These are phyloP conservation scores for Ichneumoninae sp. DNA, from an alignment of 2,888 invertebrate species.

Conservation along the genomic window DNA sequence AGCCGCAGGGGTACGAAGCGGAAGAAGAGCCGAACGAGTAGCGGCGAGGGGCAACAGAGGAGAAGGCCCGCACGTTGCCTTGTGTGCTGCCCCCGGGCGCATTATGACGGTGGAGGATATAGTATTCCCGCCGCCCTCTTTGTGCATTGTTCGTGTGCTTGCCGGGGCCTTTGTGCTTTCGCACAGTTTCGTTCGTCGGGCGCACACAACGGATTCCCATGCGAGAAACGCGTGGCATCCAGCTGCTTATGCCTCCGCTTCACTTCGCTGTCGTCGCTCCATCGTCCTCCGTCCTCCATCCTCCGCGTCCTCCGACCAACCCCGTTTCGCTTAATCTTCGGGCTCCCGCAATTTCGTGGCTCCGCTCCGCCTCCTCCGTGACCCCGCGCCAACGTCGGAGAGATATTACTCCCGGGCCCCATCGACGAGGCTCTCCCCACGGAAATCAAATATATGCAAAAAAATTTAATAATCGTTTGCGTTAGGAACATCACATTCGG, in stretches of 20 bases:
- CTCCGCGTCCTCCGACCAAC: background rate
- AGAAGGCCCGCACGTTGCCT: conserved; percentile 70
- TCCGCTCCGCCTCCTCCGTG: conserved; percentile 8
- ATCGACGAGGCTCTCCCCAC: background rate
- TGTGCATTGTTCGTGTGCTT: conserved; percentile 80
- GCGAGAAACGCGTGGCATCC: conserved; percentile 52
- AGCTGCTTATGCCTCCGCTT: conserved; percentile 45
- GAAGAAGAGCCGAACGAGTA: conserved; percentile 53
- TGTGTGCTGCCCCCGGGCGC: conserved; percentile 70
- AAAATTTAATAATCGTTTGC: background rate
- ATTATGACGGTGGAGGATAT: conserved; percentile 75
- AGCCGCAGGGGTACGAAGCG: conserved; percentile 35
- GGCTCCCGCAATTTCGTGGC: conserved; percentile 13
- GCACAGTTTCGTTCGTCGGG: conserved; percentile 70
- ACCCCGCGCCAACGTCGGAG: conserved; percentile 2
- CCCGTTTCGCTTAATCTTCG: conserved; percentile 25
- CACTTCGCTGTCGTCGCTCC: conserved; percentile 6
- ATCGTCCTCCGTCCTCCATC: background rate
- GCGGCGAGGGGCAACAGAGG: conserved; percentile 47
- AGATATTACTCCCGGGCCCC: background rate
- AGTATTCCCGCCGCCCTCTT: conserved; percentile 68
- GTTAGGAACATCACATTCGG: too few species aligned
- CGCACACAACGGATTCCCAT: conserved; percentile 46
- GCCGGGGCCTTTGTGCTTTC: conserved; percentile 78
- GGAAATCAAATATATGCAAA: background rate